Base-by-base conservation (phyloP, 2,888 invertebrate species). In the Sarcophaga carnaria region DNA sequence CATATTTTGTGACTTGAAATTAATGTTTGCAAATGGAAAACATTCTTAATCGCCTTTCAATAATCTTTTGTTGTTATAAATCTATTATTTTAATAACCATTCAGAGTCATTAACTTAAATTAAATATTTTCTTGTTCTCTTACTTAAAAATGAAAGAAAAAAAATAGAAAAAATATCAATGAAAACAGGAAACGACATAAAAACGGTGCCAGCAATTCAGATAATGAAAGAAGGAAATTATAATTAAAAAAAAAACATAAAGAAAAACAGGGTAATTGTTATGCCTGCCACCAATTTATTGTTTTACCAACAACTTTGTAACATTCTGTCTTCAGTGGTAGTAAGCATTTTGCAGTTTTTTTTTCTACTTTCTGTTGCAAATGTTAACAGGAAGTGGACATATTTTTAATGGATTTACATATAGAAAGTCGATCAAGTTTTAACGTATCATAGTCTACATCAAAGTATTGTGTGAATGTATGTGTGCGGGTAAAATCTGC, bases 1-100 rank as follows among this genome's bases (percentile, higher is more conserved):
- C 37, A 10, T 45, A 70, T 45, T 77, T 6, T 27, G 47, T 17
- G 59, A 64, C 59, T 64, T 70, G 37, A 59, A 70, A 59, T 70
- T 45, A 70, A 70, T 76, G n/a, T 3, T 12, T 37, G 0, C 10
- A 37, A 37, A 37, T 37, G 37, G 37, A 37, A 37, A 37, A 37
- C 37, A 37, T 37, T 59, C 54, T 59, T 37, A 76, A 70, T 81
- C 20, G 47, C 10, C 47, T 4, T 4, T 17, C 64, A 64, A 54
- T 76, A 54, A 59, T 77, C 5, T 37, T 54, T 17, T 54, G 54
- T 54, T 54, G 54, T 54, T 12, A 54, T 54, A 54, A 54, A 54
- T 54, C 54, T 12, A 14, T 54, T 14, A 54, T 17, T 54, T 54
- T 14, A 54, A 14, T 54, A 14, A 17, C 54, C 54, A 54, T 54